Evolutionary conservation across 2,888 invertebrate species (phyloP).

Genomic region (Rhingia campestris): DNA sequence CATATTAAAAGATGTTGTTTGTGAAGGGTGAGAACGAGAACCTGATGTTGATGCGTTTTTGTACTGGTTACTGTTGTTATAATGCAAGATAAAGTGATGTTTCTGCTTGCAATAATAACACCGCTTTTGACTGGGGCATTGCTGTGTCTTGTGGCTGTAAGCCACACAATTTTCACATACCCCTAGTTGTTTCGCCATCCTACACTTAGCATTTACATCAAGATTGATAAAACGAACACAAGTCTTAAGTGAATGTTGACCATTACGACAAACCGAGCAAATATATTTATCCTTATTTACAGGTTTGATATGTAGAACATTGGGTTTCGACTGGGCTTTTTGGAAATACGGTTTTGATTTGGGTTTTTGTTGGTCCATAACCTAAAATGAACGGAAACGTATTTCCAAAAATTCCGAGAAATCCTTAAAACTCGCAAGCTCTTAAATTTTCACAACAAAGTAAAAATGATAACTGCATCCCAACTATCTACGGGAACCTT

Average conservation of each 20-base stretch:
- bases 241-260: constrained; percentile 16
- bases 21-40: too few relatives aligned
- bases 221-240: background rate
- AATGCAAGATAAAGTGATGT: constrained; percentile 18
- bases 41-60: too few relatives aligned
- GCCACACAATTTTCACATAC: constrained; percentile 25
- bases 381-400: constrained; percentile 22
- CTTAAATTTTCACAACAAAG: background rate
- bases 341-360: background rate
- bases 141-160: constrained; percentile 10
- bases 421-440: constrained; percentile 4
- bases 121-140: constrained; percentile 21
- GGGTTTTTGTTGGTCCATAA: background rate
- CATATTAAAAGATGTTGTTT: background rate
- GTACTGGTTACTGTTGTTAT: too few relatives aligned
- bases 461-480: constrained; percentile 13
- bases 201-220: background rate
- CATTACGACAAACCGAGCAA: constrained; percentile 1
- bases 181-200: background rate
- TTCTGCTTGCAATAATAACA: constrained; percentile 27
- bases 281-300: background rate
- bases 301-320: constrained; percentile 15
- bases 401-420: constrained; percentile 23
- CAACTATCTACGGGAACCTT: constrained; percentile 2
- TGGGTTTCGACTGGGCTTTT: background rate